Conservation (phyloP, 2,797 vertebrate genomes). For the Gymnocypris eckloni region DNA sequence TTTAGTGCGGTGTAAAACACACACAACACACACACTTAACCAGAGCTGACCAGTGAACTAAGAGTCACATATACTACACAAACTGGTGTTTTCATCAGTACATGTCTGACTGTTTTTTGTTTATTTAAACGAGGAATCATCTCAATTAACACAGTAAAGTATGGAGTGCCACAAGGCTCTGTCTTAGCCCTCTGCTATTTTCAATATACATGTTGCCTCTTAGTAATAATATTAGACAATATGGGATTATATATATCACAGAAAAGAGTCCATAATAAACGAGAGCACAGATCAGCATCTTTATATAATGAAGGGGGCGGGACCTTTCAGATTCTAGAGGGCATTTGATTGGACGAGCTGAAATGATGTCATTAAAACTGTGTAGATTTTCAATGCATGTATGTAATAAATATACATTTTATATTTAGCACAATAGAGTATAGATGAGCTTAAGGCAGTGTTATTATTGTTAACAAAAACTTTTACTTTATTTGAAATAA, state of each 20-base stretch:
- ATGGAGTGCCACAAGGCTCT: no score
- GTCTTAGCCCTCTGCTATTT: no score
- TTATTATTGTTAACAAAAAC: no score
- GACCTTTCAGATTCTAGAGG: background rate
- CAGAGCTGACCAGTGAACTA: background rate
- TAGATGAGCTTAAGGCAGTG: no score
- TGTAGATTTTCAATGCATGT: background rate
- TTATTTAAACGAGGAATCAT: no score
- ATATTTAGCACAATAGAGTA: no score
- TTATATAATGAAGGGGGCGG: background rate
- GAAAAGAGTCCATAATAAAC: background rate
- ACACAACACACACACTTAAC: slow-evolving; percentile 61
- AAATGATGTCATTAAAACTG: background rate
- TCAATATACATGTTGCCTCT: no score
- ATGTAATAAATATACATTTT: no score
- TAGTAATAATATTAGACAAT: no score
- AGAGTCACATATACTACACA: background rate
- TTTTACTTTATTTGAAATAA: no score
- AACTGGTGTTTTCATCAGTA: background rate
- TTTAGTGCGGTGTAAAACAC: slow-evolving; percentile 88
- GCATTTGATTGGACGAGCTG: background rate
- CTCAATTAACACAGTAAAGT: no score
- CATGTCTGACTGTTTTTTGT: background rate
- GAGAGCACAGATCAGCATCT: background rate
- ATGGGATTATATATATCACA: no score